Evolutionary conservation across 2,888 invertebrate species (phyloP), one percentile per base, ranked within the genome.

Genomic region (Carterocephalus palaemon): DNA sequence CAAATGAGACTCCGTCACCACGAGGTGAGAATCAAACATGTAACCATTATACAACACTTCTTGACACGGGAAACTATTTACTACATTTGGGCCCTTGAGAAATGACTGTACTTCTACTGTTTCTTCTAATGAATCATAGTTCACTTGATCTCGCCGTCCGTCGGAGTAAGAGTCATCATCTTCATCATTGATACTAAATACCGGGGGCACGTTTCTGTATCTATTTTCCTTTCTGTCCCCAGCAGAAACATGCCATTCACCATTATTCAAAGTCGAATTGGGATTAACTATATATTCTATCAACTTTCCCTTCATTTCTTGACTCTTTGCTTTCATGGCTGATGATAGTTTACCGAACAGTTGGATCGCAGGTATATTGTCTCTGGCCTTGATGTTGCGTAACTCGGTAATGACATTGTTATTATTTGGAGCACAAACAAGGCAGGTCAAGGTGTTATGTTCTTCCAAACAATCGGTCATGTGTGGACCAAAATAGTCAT

Each of bases 261-360:
- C 89, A 51, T 88, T 88, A 19, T 86, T 77, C 24, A 74, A 64
- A 38, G 85, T 91, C 1, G 89, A 88, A 56, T 90, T 91, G 1
- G 96, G 95, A 88, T 97, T 97, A 0, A 95, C 95, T 56, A 98
- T 97, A 66, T 97, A 97, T 75, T 97, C 97, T 56, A 96, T 92
- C 40, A 98, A 77, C 80, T 94, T 96, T 16, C 93, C 97, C 71
- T 95, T 97, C 8, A 98, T 94, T 79, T 95, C 96, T 41, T 94
- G 95, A 31, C 96, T 94, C 76, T 97, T 97, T 2, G 92, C 90
- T 81, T 93, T 96, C 91, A 98, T 94, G 4, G 93, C 96, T 28
- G 93, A 91, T 5, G 95, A 94, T 40, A 95, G 90, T 77, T 94
- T 95, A 36, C 94, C 93, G 60, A 95, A 93, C 38, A 95, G 71